Percentiles rank a stretch among this genome's conserved stretches.
phyloP scores from a whole-genome alignment of 1,140 invertebrate genomes.

The Platorchestia sp. region DNA sequence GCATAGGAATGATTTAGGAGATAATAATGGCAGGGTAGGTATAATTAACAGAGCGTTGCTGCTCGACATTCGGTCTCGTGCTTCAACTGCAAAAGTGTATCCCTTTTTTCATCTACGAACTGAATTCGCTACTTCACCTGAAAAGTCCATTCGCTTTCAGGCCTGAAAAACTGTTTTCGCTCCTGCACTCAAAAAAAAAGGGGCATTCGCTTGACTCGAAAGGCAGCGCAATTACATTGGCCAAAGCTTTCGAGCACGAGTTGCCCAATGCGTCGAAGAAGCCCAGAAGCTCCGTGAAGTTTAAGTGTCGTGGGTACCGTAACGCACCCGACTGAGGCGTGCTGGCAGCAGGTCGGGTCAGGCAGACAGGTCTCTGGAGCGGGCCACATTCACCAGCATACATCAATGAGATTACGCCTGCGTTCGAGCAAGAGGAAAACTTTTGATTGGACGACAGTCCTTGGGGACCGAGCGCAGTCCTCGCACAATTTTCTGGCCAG shows the following conservation, averaged over 20 bases:
- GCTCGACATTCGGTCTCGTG: not conserved
- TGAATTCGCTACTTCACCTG: not conserved
- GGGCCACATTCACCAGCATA: slow-evolving; percentile 39
- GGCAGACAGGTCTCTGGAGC: not conserved
- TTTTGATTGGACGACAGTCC: slow-evolving; percentile 51
- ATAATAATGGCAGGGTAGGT: not conserved
- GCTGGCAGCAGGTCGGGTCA: not conserved
- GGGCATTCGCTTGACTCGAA: not conserved
- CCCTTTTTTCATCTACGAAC: not conserved
- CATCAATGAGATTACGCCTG: slow-evolving; percentile 53
- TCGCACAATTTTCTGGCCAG: slow-evolving; percentile 44
- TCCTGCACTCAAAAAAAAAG: not conserved
- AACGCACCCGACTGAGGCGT: not conserved
- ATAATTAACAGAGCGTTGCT: not conserved
- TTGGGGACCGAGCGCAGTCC: not conserved
- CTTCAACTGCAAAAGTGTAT: not conserved
- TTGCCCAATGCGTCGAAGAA: not conserved
- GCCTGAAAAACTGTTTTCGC: not conserved
- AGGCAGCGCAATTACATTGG: slow-evolving; percentile 6
- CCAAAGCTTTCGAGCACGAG: not conserved
- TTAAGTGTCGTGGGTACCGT: not conserved
- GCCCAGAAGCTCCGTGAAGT: not conserved
- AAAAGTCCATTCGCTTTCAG: not conserved
- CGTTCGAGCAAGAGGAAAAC: slow-evolving; percentile 48
- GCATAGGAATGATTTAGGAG: not conserved